Evolutionary conservation across 2,797 vertebrate species (phyloP).

Genomic region (Sibirionetta formosa): DNA sequence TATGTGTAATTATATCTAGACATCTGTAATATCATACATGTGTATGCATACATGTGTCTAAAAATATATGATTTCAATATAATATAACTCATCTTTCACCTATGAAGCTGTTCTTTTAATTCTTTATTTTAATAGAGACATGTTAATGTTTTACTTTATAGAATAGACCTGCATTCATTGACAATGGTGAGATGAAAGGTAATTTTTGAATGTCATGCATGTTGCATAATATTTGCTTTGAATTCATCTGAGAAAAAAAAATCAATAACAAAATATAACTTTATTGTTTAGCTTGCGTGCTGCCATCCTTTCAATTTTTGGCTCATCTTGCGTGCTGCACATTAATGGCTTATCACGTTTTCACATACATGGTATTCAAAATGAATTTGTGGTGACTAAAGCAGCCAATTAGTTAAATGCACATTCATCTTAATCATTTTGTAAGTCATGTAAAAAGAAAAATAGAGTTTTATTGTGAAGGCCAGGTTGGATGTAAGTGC

Average conservation of each 20-base stretch:
- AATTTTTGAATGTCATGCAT: not conserved
- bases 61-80: not conserved
- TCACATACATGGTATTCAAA: not conserved
- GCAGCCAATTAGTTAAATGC: conserved; percentile 15
- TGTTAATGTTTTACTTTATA: not conserved
- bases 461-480: not conserved
- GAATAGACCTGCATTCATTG: not conserved
- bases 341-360: conserved; percentile 24
- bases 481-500: not conserved
- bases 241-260: not conserved
- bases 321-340: not conserved
- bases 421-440: not conserved
- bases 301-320: not conserved
- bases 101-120: not conserved
- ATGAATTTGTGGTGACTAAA: conserved; percentile 25
- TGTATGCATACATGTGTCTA: not conserved
- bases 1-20: not conserved
- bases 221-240: not conserved
- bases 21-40: no score
- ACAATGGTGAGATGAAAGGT: not conserved
- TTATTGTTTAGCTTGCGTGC: not conserved
- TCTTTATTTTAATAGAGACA: not conserved
- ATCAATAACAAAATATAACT: not conserved
- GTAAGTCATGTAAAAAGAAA: not conserved
- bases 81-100: not conserved